Percentiles rank a stretch among this genome's conserved stretches.
Conservation (phyloP, 2,113 vertebrate species). For the Xenopus laevis region DNA sequence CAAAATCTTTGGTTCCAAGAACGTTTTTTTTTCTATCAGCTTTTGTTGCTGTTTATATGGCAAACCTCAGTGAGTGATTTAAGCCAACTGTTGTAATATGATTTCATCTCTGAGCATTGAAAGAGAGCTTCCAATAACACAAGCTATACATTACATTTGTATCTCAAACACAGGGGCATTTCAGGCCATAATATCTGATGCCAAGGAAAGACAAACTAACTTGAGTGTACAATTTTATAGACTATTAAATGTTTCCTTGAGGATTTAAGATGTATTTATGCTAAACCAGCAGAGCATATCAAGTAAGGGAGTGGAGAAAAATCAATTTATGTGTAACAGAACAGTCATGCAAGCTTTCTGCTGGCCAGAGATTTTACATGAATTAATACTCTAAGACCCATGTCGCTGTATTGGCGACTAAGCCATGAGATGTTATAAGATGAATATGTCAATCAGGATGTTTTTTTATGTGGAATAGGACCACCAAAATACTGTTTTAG, state of each 20-base stretch:
- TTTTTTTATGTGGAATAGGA: conserved; percentile 1
- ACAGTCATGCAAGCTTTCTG: conserved; percentile 24
- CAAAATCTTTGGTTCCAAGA: conserved; percentile 9
- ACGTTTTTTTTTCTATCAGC: conserved; percentile 9
- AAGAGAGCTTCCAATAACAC: conserved; percentile 34
- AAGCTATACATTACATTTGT: conserved; percentile 42
- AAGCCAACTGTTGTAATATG: conserved; percentile 41
- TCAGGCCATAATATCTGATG: conserved; percentile 39
- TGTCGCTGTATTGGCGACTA: conserved; percentile 7
- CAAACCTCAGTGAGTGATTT: conserved; percentile 37
- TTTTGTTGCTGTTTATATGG: conserved; percentile 42
- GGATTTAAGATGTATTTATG: conserved; percentile 43
- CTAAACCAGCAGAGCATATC: conserved; percentile 41
- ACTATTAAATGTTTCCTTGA: conserved; percentile 44
- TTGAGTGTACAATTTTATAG: conserved; percentile 41
- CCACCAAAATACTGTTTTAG: conserved; percentile 26
- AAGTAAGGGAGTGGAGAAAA: conserved; percentile 37
- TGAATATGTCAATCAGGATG: conserved; percentile 1
- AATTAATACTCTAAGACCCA: conserved; percentile 17
- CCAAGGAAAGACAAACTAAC: conserved; percentile 36
- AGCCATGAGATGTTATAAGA: background rate
- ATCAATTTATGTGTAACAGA: conserved; percentile 36
- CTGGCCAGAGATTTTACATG: conserved; percentile 25
- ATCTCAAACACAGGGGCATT: conserved; percentile 37
- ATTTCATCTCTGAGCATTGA: conserved; percentile 31